Conservation (phyloP, 2,113 vertebrate species). For the Athene cunicularia region DNA sequence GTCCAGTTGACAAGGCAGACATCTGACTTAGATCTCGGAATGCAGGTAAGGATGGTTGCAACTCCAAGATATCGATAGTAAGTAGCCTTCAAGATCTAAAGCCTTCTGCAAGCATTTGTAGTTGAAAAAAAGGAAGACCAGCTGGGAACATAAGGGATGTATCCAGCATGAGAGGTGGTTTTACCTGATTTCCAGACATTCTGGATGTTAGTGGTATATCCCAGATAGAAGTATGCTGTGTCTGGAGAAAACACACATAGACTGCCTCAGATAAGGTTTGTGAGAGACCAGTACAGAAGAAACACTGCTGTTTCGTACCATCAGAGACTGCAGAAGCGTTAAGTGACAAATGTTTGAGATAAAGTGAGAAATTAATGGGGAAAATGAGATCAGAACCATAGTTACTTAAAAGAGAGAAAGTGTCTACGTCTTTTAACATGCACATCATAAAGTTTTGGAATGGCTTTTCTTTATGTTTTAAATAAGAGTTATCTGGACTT, state of each 20-base stretch:
- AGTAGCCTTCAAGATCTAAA: neutral
- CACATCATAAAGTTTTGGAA: neutral
- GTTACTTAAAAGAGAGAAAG: neutral
- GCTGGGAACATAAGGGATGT: neutral
- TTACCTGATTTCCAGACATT: neutral
- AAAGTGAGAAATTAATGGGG: neutral
- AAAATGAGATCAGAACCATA: neutral
- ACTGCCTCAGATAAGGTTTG: neutral
- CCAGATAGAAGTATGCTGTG: neutral
- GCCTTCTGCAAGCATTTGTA: neutral
- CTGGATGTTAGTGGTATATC: fast-evolving
- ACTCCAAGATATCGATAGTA: neutral
- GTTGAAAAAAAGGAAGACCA: fast-evolving
- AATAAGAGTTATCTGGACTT: neutral
- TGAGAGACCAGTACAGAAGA: neutral
- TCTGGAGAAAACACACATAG: fast-evolving
- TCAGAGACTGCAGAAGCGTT: neutral
- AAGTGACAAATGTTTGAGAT: neutral
- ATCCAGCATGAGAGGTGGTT: neutral
- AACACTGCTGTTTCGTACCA: neutral
- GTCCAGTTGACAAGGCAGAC: neutral
- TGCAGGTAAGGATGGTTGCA: neutral
- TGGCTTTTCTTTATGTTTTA: neutral
- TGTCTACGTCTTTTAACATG: neutral
- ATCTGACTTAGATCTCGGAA: neutral